These are phyloP conservation scores for Hartigia nigra DNA, from an alignment of 2,888 invertebrate genomes.

Conservation along the genomic window DNA sequence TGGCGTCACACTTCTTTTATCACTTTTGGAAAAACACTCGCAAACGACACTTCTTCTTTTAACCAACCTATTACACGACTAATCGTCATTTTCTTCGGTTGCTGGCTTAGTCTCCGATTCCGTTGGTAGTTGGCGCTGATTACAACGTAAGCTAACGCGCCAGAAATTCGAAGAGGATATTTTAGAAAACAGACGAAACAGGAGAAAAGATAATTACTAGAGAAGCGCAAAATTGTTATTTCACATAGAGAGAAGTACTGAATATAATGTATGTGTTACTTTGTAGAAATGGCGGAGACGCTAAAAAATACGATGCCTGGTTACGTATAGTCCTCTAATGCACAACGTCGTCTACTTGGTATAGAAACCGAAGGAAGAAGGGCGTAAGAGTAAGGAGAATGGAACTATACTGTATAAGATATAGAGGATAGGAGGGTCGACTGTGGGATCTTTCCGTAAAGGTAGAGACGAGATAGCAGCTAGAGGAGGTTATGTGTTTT, in stretches of 20 bases:
- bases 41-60: not conserved
- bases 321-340: not conserved
- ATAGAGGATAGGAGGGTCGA: not conserved
- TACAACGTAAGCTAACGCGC: not conserved
- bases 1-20: not conserved
- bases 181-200: not conserved
- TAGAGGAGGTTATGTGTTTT: conserved; percentile 4
- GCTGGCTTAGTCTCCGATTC: not conserved
- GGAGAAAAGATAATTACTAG: not conserved
- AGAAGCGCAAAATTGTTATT: not conserved
- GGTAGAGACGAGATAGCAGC: not conserved
- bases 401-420: not conserved
- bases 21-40: not conserved
- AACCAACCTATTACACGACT: not conserved
- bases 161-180: not conserved
- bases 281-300: not conserved
- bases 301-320: not conserved
- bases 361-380: not conserved
- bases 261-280: not conserved
- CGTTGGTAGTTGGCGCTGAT: not conserved
- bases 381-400: not conserved
- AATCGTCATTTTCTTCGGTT: not conserved
- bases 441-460: not conserved
- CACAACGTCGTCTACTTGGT: not conserved
- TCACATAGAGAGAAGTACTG: not conserved